Percentiles rank a stretch among this genome's conserved stretches.
phyloP scores from a whole-genome alignment of 2,888 invertebrate genomes.

The Dione juno region DNA sequence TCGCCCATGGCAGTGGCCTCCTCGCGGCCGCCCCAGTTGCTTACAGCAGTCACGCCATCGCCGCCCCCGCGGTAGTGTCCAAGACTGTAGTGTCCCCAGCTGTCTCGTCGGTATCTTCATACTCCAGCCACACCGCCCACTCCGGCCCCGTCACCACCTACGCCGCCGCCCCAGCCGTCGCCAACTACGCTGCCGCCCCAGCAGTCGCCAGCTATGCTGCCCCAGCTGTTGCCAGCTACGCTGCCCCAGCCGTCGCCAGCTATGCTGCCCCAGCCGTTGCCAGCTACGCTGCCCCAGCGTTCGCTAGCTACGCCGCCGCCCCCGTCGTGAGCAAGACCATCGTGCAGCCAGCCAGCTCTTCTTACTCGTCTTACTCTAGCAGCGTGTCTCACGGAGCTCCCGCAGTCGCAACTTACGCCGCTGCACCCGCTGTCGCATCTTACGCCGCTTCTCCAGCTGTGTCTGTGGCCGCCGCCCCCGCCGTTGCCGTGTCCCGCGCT shows the following conservation, averaged over 20 bases:
- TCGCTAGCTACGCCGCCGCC: slow-evolving; percentile 53
- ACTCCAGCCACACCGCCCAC: slow-evolving; percentile 56
- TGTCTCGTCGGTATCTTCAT: slow-evolving; percentile 59
- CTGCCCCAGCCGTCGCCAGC: slow-evolving; percentile 62
- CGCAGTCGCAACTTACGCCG: slow-evolving; percentile 54
- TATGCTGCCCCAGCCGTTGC: slow-evolving; percentile 47
- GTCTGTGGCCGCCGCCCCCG: slow-evolving; percentile 41
- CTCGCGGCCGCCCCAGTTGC: slow-evolving; percentile 73
- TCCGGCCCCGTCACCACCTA: slow-evolving; percentile 53
- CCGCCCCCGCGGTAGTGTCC: slow-evolving; percentile 69
- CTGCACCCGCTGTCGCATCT: slow-evolving; percentile 48
- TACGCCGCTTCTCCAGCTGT: slow-evolving; percentile 53
- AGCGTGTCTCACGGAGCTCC: slow-evolving; percentile 54
- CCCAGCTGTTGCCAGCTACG: slow-evolving; percentile 53
- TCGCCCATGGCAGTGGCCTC: slow-evolving; percentile 83
- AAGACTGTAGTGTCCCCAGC: slow-evolving; percentile 70
- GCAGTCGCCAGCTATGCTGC: slow-evolving; percentile 64
- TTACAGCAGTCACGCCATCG: slow-evolving; percentile 73
- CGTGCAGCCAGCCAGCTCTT: slow-evolving; percentile 48
- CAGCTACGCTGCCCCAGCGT: slow-evolving; percentile 49
- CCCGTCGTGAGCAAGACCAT: slow-evolving; percentile 55
- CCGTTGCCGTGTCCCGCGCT: slow-evolving; percentile 37
- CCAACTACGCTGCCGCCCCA: slow-evolving; percentile 54
- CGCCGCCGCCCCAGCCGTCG: slow-evolving; percentile 58
- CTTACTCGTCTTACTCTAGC: slow-evolving; percentile 49